phyloP scores from a whole-genome alignment of 2,888 invertebrate genomes.

The Acholoe squamosa region DNA sequence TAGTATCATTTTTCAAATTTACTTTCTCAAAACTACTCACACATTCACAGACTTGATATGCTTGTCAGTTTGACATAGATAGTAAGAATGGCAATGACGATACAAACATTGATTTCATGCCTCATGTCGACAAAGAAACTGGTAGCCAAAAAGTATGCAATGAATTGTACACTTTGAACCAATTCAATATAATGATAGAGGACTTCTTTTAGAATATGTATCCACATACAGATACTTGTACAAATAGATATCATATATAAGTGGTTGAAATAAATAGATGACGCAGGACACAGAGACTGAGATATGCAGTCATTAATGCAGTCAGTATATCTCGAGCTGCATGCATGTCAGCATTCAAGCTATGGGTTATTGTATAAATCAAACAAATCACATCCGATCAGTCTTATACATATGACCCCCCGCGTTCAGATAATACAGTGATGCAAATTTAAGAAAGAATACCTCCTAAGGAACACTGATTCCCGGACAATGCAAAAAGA shows the following conservation, averaged over 20 bases:
- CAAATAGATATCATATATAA: too few relatives aligned
- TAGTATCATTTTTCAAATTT: neutral
- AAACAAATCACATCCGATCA: neutral
- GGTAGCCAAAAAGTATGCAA: too few relatives aligned
- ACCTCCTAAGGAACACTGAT: neutral
- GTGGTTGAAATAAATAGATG: neutral
- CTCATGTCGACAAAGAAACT: too few relatives aligned
- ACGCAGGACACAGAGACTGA: neutral
- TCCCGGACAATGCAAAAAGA: neutral
- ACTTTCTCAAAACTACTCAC: neutral
- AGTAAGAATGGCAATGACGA: too few relatives aligned
- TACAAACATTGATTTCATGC: too few relatives aligned
- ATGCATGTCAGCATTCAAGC: neutral
- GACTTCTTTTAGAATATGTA: too few relatives aligned
- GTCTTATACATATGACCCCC: neutral
- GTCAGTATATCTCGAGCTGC: neutral
- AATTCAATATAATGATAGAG: too few relatives aligned
- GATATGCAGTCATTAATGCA: neutral
- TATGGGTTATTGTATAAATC: neutral
- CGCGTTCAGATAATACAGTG: constrained; percentile 5
- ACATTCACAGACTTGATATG: too few relatives aligned
- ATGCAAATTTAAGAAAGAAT: constrained; percentile 17
- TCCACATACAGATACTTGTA: too few relatives aligned
- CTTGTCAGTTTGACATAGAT: too few relatives aligned
- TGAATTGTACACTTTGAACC: too few relatives aligned